Evolutionary conservation across 2,888 invertebrate genomes (phyloP), one percentile per base, ranked within the genome.

Genomic region (Scaptomyza tumidula): DNA sequence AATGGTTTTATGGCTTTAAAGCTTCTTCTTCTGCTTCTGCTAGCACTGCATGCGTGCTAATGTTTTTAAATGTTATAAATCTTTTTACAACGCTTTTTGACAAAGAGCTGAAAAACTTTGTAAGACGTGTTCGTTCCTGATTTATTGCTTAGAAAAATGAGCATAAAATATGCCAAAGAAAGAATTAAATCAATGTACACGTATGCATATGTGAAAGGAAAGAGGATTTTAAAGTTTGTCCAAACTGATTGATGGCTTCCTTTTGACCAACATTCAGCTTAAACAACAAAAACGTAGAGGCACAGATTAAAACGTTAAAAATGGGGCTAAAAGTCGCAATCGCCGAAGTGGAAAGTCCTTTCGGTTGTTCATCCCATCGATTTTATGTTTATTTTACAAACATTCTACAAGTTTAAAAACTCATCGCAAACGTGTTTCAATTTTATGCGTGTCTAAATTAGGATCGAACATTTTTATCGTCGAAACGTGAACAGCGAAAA

Each of bases 31-130:
- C 31, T 6, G 5, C 9, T 35, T 35, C 14, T n/a, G n/a, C n/a
- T 39, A 10, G 9, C 10, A 4, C 16, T 10, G 3, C 16, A 41
- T 16, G 41, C 16, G 41, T 41, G 16, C 10, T 6, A 19, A 19
- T 35, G 19, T 19, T 35, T 13, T 11, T n/a, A 24, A 69, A 49
- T 46, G 61, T 24, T 52, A 55, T 35, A 59, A 66, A 60, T 56
- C 39, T 27, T n/a, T 29, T 24, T 13, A 33, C 37, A 44, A 24
- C 3, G 13, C 29, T 35, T 27, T 48, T 27, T 19, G 3, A 37
- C 27, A n/a, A 13, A 54, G 31, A 31, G 9, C n/a, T 11, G 1
- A 24, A 11, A 35, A 52, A 52, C 52, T 52, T 39, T 39, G 27
- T 27, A 14, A 14, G 1, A 27, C 10, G n/a, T 44, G 31, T 33